phyloP scores from a whole-genome alignment of 2,888 invertebrate species.

The Dolichopus griseipennis region DNA sequence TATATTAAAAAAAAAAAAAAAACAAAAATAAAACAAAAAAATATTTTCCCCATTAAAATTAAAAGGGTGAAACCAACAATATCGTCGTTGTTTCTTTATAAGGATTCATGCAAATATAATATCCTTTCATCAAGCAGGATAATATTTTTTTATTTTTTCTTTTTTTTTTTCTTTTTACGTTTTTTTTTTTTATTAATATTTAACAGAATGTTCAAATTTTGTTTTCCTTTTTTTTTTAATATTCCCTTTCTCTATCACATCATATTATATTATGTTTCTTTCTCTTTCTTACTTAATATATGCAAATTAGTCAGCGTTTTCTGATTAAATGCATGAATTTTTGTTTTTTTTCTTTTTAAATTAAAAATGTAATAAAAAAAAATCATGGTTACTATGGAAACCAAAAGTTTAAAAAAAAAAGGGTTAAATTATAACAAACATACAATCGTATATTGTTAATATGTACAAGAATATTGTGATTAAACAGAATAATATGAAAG shows the following conservation, averaged over 20 bases:
- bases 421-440: no score
- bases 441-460: no score
- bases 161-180: not conserved
- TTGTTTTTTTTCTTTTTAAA: no score
- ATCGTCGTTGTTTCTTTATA: not conserved
- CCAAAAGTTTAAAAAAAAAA: no score
- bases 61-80: not conserved
- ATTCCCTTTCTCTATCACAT: not conserved
- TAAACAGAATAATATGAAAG: no score
- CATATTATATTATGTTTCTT: not conserved
- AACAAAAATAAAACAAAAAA: not conserved
- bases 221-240: not conserved
- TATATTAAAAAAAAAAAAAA: not conserved
- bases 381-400: no score
- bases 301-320: no score
- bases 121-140: not conserved
- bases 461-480: no score
- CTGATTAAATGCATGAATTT: no score
- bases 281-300: no score
- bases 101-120: slow-evolving; percentile 2
- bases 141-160: not conserved
- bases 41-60: slow-evolving; percentile 1
- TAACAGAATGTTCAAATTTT: not conserved
- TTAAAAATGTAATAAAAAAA: no score
- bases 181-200: not conserved